A percentile compares a stretch with the other conserved stretches of the same genome.
Conservation (phyloP, 2,113 vertebrate species). For the Mystacornis crossleyi region DNA sequence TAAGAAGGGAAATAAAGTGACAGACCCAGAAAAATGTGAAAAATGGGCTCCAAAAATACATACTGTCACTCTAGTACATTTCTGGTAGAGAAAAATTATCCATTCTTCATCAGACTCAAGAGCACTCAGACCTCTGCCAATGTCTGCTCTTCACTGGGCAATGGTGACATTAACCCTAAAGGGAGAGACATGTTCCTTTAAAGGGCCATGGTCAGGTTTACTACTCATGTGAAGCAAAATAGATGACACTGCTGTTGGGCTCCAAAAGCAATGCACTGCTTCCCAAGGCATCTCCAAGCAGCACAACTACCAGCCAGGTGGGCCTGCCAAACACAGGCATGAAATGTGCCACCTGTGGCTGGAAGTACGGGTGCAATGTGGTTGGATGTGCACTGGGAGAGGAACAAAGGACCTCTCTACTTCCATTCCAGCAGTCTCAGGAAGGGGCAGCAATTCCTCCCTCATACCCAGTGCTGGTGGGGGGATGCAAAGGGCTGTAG, state of each 20-base stretch:
- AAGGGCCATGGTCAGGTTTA: neutral
- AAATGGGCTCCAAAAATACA: neutral
- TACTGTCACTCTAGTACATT: neutral
- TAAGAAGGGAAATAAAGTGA: neutral
- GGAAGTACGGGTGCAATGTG: fast-evolving
- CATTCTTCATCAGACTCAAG: neutral
- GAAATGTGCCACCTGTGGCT: neutral
- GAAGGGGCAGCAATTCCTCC: neutral
- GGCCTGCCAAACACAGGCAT: neutral
- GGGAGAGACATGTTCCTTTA: neutral
- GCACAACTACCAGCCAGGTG: neutral
- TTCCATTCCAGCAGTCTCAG: neutral
- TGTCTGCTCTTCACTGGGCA: neutral
- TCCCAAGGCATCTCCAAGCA: neutral
- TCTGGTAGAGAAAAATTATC: neutral
- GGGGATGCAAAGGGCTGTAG: fast-evolving
- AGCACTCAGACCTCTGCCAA: neutral
- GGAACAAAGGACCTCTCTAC: neutral
- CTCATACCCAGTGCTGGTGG: fast-evolving
- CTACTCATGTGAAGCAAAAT: neutral
- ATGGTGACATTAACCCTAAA: neutral
- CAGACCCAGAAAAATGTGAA: neutral
- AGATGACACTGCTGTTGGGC: neutral
- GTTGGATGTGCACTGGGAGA: neutral
- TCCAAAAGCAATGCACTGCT: neutral